Evolutionary conservation across 2,888 invertebrate genomes (phyloP), one percentile per base, ranked within the genome.

Genomic region (Andrena minutula): DNA sequence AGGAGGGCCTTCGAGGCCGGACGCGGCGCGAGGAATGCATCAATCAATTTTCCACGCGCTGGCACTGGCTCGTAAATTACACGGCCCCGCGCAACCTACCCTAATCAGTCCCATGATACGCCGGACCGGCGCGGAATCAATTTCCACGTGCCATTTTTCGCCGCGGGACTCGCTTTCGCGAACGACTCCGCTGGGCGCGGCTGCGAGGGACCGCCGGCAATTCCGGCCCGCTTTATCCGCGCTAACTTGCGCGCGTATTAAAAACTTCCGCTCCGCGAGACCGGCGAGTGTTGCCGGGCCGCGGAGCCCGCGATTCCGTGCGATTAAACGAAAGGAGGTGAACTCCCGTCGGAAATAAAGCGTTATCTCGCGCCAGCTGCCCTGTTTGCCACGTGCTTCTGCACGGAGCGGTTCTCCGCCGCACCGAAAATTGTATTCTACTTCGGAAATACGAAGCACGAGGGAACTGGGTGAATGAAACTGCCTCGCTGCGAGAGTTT

Each of bases 41-140:
- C 75, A 28, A 79, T 75, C 75, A 79, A 60, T 81, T 77, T 75
- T 53, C 68, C 28, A 1, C 23, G 64, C 26, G n/a, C 47, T 16
- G 23, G 4, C 47, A 23, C 26, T 23, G 66, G 65, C 56, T 58
- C 75, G 71, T 79, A 77, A 76, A 76, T 76, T 73, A 74, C 63
- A 64, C 68, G 30, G 66, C 61, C 68, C n/a, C 20, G 53, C 56
- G 56, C 71, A 8, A 72, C 72, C 71, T 30, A 60, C 61, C 75
- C 75, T 68, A 68, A 82, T 79, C 79, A 72, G 61, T 61, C 58
- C 61, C 32, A 66, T 72, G 56, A 72, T 68, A n/a, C 41, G 69
- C 30, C 8, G 65, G 8, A 65, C n/a, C 56, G 12, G 26, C 0
- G 28, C 26, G 26, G 49, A 72, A 82, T 72, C 66, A 51, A 82